These are phyloP conservation scores for Cynopterus sphinx DNA, from an alignment of 2,797 vertebrate genomes.

Conservation along the genomic window DNA sequence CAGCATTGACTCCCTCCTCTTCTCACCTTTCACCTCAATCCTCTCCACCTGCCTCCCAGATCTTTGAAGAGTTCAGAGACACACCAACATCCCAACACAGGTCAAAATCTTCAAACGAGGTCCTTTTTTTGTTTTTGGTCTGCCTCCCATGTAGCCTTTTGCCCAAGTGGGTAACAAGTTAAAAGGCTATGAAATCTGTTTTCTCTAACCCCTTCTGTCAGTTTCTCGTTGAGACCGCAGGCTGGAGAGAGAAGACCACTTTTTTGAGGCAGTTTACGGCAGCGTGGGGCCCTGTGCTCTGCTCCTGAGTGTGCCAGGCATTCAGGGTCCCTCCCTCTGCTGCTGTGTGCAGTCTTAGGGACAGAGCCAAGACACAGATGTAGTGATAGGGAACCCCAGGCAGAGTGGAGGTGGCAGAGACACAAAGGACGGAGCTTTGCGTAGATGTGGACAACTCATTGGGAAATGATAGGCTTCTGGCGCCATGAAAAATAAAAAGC, in stretches of 20 bases:
- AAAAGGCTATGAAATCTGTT: neutral
- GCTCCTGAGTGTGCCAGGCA: neutral
- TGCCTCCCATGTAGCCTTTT: neutral
- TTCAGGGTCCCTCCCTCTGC: neutral
- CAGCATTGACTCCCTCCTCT: neutral
- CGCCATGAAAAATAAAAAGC: neutral
- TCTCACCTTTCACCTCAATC: neutral
- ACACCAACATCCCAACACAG: neutral
- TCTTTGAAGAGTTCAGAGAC: neutral
- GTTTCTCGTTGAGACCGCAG: neutral
- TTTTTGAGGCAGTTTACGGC: neutral
- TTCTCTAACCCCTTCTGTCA: neutral
- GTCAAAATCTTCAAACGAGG: neutral
- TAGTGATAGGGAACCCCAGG: neutral
- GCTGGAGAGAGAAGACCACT: neutral
- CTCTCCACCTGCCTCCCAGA: neutral
- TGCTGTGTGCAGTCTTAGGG: neutral
- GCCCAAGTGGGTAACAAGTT: neutral
- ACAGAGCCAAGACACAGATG: neutral
- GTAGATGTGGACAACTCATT: neutral
- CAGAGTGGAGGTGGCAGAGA: neutral
- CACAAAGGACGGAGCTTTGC: neutral
- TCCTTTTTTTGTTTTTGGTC: neutral
- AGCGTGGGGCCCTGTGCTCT: rapidly evolving
- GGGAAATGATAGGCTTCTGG: neutral